Evolutionary conservation across 2,888 invertebrate genomes (phyloP).

Genomic region (Mycogona germanica): DNA sequence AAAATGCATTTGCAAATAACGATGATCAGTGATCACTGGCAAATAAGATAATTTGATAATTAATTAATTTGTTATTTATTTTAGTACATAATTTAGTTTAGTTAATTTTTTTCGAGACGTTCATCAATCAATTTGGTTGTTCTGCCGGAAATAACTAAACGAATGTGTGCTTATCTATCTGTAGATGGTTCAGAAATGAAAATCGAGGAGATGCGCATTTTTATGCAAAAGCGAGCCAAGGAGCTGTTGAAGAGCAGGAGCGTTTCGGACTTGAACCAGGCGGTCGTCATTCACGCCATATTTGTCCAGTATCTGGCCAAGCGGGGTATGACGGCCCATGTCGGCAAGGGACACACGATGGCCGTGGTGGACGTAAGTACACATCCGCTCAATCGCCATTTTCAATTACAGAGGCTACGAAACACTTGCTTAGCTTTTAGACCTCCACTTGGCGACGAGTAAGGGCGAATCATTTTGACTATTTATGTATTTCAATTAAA

Average conservation of each 20-base stretch:
- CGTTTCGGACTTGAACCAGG: constrained; percentile 26
- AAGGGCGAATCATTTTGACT: too few species aligned
- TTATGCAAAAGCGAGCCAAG: constrained; percentile 27
- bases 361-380: constrained; percentile 27
- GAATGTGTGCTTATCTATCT: background rate
- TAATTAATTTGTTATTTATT: too few species aligned
- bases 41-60: too few species aligned
- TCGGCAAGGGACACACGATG: constrained; percentile 26
- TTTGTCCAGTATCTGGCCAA: constrained; percentile 26
- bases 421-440: background rate
- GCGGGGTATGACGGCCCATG: constrained; percentile 24
- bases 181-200: constrained; percentile 26
- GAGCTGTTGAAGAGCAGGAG: constrained; percentile 25
- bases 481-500: too few species aligned
- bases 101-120: too few species aligned
- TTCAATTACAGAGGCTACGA: background rate
- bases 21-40: too few species aligned
- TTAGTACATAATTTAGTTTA: too few species aligned
- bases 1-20: too few species aligned
- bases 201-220: constrained; percentile 25
- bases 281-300: constrained; percentile 26
- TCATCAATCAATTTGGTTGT: too few species aligned
- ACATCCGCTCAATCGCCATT: background rate
- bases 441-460: too few species aligned
- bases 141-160: too few species aligned